Conservation (phyloP, 2,888 invertebrate genomes). For the Lepidochrysops patricia region DNA sequence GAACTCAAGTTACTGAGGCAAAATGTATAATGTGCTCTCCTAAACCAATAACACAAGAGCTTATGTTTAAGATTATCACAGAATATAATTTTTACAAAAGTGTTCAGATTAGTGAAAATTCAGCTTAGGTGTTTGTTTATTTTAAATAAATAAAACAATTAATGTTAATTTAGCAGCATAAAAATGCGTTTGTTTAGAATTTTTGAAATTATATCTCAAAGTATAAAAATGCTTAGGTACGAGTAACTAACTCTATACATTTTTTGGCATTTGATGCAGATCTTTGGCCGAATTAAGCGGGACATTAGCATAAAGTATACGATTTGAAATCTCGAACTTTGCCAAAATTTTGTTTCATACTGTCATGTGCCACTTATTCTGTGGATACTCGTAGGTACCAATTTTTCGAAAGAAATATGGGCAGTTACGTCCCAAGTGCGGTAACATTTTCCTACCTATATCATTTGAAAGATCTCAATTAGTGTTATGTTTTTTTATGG, state of each 20-base stretch:
- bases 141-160: background rate
- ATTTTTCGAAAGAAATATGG: no score
- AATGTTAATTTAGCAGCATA: background rate
- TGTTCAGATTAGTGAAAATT: background rate
- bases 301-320: background rate
- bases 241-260: background rate
- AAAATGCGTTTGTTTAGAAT: background rate
- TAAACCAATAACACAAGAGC: background rate
- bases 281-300: background rate
- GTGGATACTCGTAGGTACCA: no score
- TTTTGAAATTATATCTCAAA: background rate
- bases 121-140: background rate
- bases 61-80: background rate
- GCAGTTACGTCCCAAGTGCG: no score
- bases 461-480: no score
- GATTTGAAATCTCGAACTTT: constrained; percentile 8
- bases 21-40: background rate
- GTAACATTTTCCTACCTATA: no score
- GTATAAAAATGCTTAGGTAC: background rate
- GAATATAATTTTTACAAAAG: background rate
- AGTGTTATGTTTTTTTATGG: no score
- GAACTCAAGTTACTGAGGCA: no score
- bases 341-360: background rate
- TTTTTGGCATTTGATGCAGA: background rate
- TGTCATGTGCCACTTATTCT: background rate